phyloP scores from a whole-genome alignment of 37 sponge, comb jelly and placozoan species.

The Chondrosia reniformis region DNA sequence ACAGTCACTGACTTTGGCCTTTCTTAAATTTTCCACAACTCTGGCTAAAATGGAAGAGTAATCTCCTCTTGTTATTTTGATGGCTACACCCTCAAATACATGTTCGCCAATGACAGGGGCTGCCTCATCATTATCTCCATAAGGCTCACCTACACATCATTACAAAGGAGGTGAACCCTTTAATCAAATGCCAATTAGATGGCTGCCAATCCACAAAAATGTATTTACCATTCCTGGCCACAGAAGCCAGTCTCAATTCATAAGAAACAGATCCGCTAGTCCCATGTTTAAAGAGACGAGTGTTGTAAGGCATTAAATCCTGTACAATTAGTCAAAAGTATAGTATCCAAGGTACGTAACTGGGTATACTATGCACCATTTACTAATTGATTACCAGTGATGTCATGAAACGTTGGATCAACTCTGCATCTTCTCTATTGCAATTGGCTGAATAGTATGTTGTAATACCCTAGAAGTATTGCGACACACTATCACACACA shows the following conservation, averaged over 20 bases:
- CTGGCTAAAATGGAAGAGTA: conserved; percentile 78
- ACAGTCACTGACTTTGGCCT: conserved; percentile 51
- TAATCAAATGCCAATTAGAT: too few species aligned
- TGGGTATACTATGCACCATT: too few species aligned
- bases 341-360: neutral
- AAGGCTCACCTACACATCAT: conserved; percentile 40
- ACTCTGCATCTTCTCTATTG: conserved; percentile 52
- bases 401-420: conserved; percentile 82
- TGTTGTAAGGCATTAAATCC: conserved; percentile 78
- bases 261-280: conserved; percentile 39
- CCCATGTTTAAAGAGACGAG: conserved; percentile 79
- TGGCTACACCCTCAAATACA: conserved; percentile 33
- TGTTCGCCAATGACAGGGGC: conserved; percentile 63
- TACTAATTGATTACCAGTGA: conserved; percentile 64
- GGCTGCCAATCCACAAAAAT: too few species aligned
- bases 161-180: too few species aligned
- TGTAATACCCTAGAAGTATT: conserved; percentile 61
- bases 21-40: conserved; percentile 62
- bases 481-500: too few species aligned
- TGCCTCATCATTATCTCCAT: conserved; percentile 41
- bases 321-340: too few species aligned
- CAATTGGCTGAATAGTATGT: conserved; percentile 88
- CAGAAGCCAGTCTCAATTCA: conserved; percentile 78
- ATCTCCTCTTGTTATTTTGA: conserved; percentile 76
- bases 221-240: conserved; percentile 35